Base-by-base conservation (phyloP, 2,888 invertebrate species). In the Perizoma flavofasciatum region DNA sequence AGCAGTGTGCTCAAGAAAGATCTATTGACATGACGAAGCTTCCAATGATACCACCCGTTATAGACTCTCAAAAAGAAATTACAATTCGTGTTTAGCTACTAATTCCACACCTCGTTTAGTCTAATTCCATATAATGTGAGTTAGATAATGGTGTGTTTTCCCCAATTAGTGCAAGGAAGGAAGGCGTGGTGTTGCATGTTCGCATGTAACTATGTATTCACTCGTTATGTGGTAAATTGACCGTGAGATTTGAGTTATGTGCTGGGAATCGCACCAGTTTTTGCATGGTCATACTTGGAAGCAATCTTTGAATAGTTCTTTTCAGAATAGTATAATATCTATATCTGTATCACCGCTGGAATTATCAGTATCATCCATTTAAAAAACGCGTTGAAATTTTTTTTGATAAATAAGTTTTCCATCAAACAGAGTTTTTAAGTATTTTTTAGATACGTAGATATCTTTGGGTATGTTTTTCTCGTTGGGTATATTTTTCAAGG, bases 31-130 rank as follows among this genome's bases (percentile, higher is more conserved):
- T 22, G 22, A 22, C 22, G 22, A 22, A 6, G n/a, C 41, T 35
- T 39, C 22, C 33, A 40, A 32, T 50, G 41, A 50, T 41, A 41
- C 41, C 33, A 49, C 6, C 45, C 22, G 32, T 47, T 49, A 44
- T 49, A 49, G 43, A 55, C 9, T 44, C 44, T 49, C 22, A 55
- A 52, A 53, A 49, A 32, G 47, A 49, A 52, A 43, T 43, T 43
- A 33, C 45, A 47, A 54, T 10, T 54, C 45, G 49, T 61, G 45
- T 33, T 10, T 49, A 46, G n/a, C 39, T 9, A 49, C 47, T 41
- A 37, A 57, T 41, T 68, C 66, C 69, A 78, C 75, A 75, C 76
- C 46, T 41, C 10, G 40, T 45, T 41, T 33, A 61, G 32, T 40
- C 37, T 62, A 35, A 58, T 61, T 54, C 34, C 32, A 52, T 48